Evolutionary conservation across 2,113 vertebrate species (phyloP), one percentile per base, ranked within the genome.

Genomic region (Zosterops japonicus): DNA sequence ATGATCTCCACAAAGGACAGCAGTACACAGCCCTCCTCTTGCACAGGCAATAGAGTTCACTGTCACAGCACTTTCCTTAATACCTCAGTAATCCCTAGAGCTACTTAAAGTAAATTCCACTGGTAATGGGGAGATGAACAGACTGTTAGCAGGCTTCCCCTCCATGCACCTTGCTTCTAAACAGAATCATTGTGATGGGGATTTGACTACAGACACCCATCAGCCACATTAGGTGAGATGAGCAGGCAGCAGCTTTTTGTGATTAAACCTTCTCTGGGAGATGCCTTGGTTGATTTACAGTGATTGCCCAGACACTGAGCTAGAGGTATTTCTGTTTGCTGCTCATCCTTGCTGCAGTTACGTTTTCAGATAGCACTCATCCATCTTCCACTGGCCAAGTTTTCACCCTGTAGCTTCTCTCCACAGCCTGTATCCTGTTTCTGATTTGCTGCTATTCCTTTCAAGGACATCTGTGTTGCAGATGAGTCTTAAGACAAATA

Each of bases 51-150:
- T 61, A 18, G 9, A 53, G 28, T 52, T 95, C 92, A 83, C 36
- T 78, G 86, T 81, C 76, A 76, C 88, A 75, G 75, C 44, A 49
- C 42, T 83, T 95, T 92, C 75, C 42, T 57, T 92, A 74, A 92
- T 72, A 76, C 49, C 61, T 90, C 77, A 35, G 20, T 94, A 93
- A 95, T 81, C 83, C 64, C 60, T 65, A 83, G 80, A 91, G 88
- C 57, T 82, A 47, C 92, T 95, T 83, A 74, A 68, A 82, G 68
- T 93, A 83, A 87, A 92, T 89, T 85, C 65, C 21, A 33, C 59
- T 39, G 41, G 47, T 64, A 88, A 36, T 33, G 35, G 57, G 85
- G 21, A 95, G 70, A 80, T 35, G 69, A 92, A 80, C 25, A 72
- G 75, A 49, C 67, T 78, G 39, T 71, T 81, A 92, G 47, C 52